Evolutionary conservation across 2,797 vertebrate species (phyloP).

Genomic region (Tokudaia muenninki): DNA sequence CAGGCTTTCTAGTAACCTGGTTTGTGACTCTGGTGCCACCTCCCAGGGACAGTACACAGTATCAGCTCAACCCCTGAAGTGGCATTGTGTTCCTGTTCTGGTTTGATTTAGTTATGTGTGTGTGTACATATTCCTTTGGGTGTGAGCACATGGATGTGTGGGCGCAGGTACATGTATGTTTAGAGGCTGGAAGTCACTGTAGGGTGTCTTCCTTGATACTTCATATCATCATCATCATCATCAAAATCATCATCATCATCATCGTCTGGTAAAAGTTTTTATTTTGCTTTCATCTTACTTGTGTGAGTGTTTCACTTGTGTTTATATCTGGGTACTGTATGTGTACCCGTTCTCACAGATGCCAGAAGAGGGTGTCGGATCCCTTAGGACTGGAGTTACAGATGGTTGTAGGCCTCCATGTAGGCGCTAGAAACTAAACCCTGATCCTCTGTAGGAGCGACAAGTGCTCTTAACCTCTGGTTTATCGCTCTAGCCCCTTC

Average conservation of each 20-base stretch:
- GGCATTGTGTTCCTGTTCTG: too few relatives aligned
- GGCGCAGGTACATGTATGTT: not conserved
- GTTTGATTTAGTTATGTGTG: not conserved
- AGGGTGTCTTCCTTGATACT: not conserved
- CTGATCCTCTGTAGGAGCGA: not conserved
- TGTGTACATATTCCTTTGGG: not conserved
- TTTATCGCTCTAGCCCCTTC: not conserved
- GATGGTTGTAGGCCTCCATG: not conserved
- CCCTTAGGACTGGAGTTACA: not conserved
- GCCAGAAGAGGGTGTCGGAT: not conserved
- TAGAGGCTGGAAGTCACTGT: not conserved
- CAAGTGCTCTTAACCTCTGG: not conserved
- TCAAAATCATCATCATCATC: not conserved
- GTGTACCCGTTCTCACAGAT: not conserved
- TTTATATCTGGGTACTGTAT: not conserved
- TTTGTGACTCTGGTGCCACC: not conserved
- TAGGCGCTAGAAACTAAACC: not conserved
- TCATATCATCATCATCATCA: not conserved
- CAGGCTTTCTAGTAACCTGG: not conserved
- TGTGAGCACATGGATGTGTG: not conserved
- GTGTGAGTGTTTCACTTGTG: not conserved
- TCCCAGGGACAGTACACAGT: not conserved
- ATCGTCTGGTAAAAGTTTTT: not conserved
- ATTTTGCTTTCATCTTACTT: not conserved
- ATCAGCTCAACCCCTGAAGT: not conserved